Percentiles rank a stretch among this genome's conserved stretches.
phyloP scores from a whole-genome alignment of 2,888 invertebrate genomes.

The Pomacea canaliculata region DNA sequence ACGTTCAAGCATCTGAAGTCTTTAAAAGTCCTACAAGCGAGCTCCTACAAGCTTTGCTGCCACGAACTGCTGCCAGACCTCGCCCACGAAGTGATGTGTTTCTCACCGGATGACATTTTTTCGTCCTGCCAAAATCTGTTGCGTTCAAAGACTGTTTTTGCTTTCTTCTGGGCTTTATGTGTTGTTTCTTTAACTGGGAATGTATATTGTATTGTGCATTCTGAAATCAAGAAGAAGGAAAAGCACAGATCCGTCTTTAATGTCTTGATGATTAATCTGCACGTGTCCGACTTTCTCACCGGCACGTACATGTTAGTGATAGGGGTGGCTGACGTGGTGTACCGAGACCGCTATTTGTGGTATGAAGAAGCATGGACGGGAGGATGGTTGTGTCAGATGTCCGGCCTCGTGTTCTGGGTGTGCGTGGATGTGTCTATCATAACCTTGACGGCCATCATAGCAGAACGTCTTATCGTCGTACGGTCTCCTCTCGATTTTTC shows the following conservation, averaged over 20 bases:
- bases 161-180: slow-evolving; percentile 17
- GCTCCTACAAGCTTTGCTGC: slow-evolving; percentile 28
- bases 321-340: too few species aligned
- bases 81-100: slow-evolving; percentile 1
- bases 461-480: too few species aligned
- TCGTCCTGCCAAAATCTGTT: slow-evolving; percentile 29
- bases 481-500: too few species aligned
- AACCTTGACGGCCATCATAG: too few species aligned
- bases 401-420: too few species aligned
- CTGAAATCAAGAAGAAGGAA: slow-evolving; percentile 17
- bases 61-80: slow-evolving; percentile 15
- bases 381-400: too few species aligned
- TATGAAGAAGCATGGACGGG: too few species aligned
- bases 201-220: slow-evolving; percentile 20
- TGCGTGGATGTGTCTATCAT: too few species aligned
- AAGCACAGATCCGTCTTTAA: background rate
- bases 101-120: slow-evolving; percentile 11
- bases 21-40: slow-evolving; percentile 5
- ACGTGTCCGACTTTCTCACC: too few species aligned
- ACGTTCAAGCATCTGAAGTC: background rate
- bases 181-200: slow-evolving; percentile 25
- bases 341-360: too few species aligned
- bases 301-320: too few species aligned
- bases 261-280: too few species aligned
- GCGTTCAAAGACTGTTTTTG: slow-evolving; percentile 4